phyloP scores from a whole-genome alignment of 2,113 vertebrate genomes.

The Cochlearius cochlearius region DNA sequence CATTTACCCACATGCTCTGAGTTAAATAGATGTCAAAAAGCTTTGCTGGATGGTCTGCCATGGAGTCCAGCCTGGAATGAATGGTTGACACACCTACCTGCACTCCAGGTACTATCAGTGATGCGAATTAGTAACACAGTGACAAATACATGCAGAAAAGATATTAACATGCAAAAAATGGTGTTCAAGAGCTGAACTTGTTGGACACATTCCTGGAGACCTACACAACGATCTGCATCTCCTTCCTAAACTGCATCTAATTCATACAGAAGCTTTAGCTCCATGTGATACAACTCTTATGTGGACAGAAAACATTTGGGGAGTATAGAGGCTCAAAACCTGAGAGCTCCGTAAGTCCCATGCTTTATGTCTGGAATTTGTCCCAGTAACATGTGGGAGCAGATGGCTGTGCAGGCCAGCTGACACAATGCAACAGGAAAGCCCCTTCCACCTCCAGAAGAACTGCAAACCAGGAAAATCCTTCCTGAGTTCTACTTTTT shows the following conservation, averaged over 20 bases:
- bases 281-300: fast-evolving
- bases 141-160: neutral
- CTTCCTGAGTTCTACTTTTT: neutral
- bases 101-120: neutral
- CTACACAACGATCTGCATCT: neutral
- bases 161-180: neutral
- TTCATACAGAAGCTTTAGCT: neutral
- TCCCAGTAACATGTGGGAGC: neutral
- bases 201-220: fast-evolving
- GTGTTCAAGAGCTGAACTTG: neutral
- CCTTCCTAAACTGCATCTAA: neutral
- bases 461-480: neutral
- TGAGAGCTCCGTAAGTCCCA: neutral
- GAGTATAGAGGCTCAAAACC: neutral
- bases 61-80: neutral
- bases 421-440: neutral
- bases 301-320: neutral
- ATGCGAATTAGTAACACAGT: neutral
- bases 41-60: neutral
- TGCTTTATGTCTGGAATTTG: neutral
- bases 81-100: fast-evolving
- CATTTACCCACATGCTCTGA: neutral
- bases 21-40: neutral
- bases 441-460: neutral
- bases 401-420: neutral